Base-by-base conservation (phyloP, 2,797 vertebrate species). In the Labroides dimidiatus region DNA sequence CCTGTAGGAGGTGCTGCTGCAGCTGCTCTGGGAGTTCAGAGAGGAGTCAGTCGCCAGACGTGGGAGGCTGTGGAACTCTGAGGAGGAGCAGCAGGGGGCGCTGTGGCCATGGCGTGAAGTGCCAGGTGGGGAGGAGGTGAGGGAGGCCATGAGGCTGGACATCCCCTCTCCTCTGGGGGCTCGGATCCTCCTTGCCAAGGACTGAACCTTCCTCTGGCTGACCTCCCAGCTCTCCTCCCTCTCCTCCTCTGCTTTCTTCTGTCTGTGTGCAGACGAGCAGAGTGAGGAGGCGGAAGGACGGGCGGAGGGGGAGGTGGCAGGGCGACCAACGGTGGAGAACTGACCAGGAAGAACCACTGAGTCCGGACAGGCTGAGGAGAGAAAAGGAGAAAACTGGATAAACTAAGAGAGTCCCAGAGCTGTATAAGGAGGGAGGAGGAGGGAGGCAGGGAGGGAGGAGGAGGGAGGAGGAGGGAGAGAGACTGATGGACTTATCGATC, bases 141-240 rank as follows among this genome's bases (percentile, higher is more conserved):
- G 90, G n/a, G 95, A 95, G 30, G 94, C 94, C 94, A 97, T 96
- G 88, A 97, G 95, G 66, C 95, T 94, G 5, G 95, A 94, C 33
- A 97, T 93, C 27, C 96, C 95, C 8, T 95, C 93, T 23, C 96
- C 96, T 51, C 89, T 95, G 17, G 98, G 96, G 0, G 96, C 96
- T 64, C 96, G 86, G 87, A 98, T 99, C 87, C 93, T 95, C 71
- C 96, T 93, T 60, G 92, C 80, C 0, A 94, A 94, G 1, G 93
- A 93, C 5, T 92, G 93, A 88, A 89, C 93, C 42, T 96, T 75
- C 20, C 61, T 75, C 21, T 64, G 65, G 16, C n/a, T 24, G 9
- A 27, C 17, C 11, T 13, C 56, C 16, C 4, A 47, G 14, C 19
- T 23, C 37, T 30, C 58, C 19, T 58, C 52, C 15, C 3, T 10